phyloP scores from a whole-genome alignment of 2,113 vertebrate species.

The Madoqua kirkii region DNA sequence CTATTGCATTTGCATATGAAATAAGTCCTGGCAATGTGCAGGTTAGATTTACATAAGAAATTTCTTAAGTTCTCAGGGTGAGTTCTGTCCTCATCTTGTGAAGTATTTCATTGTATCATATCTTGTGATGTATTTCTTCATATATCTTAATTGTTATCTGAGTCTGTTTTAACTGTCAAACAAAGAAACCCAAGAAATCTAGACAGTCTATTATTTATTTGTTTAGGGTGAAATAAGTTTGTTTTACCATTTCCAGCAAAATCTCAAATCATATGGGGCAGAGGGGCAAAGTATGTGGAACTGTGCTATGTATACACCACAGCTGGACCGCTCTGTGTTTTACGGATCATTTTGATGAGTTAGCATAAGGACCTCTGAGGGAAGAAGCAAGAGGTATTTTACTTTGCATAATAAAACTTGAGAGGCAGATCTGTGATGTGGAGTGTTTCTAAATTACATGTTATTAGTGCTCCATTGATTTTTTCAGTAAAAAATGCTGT shows the following conservation, averaged over 20 bases:
- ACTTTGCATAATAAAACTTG: slow-evolving; percentile 35
- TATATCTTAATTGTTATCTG: neutral
- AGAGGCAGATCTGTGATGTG: neutral
- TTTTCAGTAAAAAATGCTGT: neutral
- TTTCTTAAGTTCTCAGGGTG: neutral
- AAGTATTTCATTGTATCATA: neutral
- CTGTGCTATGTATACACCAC: neutral
- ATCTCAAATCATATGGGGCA: neutral
- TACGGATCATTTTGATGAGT: neutral
- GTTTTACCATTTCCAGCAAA: neutral
- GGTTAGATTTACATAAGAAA: neutral
- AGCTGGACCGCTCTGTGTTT: neutral
- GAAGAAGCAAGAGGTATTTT: slow-evolving; percentile 14
- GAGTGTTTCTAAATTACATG: slow-evolving; percentile 29
- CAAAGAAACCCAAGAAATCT: neutral
- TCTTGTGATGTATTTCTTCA: neutral
- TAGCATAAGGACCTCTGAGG: neutral
- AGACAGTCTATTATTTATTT: neutral
- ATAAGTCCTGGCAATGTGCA: neutral
- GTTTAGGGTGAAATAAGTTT: neutral
- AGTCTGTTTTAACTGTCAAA: neutral
- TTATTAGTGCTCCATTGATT: slow-evolving; percentile 17
- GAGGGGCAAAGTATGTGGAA: neutral
- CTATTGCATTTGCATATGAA: neutral
- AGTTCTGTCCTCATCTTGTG: neutral